These are phyloP conservation scores for Melanchra persicariae DNA, from an alignment of 2,888 invertebrate species.

Conservation along the genomic window DNA sequence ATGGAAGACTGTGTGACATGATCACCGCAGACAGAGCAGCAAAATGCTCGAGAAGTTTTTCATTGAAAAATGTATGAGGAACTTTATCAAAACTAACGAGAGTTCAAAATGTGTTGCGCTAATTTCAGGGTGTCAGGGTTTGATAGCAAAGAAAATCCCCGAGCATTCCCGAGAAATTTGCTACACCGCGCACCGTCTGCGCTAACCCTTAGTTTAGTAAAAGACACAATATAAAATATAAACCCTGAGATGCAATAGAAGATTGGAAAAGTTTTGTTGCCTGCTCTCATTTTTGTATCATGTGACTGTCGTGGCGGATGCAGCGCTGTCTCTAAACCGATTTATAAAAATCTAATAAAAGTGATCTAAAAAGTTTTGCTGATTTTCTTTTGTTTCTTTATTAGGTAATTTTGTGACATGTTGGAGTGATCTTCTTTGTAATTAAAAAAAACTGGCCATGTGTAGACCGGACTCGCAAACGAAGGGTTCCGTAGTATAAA, in stretches of 20 bases:
- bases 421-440: not conserved
- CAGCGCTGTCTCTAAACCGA: constrained; percentile 41
- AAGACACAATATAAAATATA: constrained; percentile 70
- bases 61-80: not conserved
- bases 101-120: not conserved
- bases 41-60: not conserved
- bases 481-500: no score
- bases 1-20: constrained; percentile 63
- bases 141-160: constrained; percentile 32
- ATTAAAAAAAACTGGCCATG: no score
- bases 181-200: not conserved
- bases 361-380: constrained; percentile 30
- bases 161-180: not conserved
- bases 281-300: constrained; percentile 65
- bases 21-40: not conserved
- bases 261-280: constrained; percentile 78
- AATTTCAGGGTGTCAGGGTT: no score
- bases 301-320: constrained; percentile 44
- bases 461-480: no score
- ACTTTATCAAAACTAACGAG: not conserved
- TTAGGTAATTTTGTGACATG: not conserved
- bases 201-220: constrained; percentile 17
- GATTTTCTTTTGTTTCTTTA: constrained; percentile 18
- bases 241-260: constrained; percentile 73
- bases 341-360: constrained; percentile 42